Evolutionary conservation across 2,113 vertebrate genomes (phyloP).

Genomic region (Leucosticte australis): DNA sequence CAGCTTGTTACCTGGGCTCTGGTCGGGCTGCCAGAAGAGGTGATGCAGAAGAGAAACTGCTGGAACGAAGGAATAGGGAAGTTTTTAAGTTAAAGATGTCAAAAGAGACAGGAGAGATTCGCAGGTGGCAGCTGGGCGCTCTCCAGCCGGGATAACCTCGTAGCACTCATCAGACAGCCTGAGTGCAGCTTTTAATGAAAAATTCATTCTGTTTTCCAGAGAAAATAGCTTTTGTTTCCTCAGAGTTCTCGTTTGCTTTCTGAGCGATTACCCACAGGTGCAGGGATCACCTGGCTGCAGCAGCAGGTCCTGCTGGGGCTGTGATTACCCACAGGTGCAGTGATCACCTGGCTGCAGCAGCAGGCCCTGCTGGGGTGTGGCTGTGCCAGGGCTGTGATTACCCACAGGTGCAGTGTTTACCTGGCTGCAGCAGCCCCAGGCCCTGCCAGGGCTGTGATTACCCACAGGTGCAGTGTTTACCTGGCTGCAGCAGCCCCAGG

Average conservation of each 20-base stretch:
- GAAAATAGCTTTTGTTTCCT: background rate
- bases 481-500: no score
- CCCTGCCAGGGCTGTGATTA: no score
- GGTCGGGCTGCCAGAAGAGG: background rate
- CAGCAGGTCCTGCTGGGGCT: accelerated
- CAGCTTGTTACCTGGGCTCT: background rate
- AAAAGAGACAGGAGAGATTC: background rate
- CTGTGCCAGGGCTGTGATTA: no score
- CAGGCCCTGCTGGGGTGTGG: no score
- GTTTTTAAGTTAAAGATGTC: background rate
- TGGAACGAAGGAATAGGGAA: background rate
- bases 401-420: no score
- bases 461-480: no score
- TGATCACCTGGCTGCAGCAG: no score
- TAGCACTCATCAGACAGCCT: background rate
- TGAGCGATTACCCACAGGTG: background rate
- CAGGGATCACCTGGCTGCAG: background rate
- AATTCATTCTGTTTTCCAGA: background rate
- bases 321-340: background rate
- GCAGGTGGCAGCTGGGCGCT: background rate
- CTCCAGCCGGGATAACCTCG: background rate
- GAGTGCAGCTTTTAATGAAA: background rate
- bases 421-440: no score
- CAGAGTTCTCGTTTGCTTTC: background rate
- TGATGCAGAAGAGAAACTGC: background rate